phyloP scores from a whole-genome alignment of 2,888 invertebrate species.

The Polietes domitor region DNA sequence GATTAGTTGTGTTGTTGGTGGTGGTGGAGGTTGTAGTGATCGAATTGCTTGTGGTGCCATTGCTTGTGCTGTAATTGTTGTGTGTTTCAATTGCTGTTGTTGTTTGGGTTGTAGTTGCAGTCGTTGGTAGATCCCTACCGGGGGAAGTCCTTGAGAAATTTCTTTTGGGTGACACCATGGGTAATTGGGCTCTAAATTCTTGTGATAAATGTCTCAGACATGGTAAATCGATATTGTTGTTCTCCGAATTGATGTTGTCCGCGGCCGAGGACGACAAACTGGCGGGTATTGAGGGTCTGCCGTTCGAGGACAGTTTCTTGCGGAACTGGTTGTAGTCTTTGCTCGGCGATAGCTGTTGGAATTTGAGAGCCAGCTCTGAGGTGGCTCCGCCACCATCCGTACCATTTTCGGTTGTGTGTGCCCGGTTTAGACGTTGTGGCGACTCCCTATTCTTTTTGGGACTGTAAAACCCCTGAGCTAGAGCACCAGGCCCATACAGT shows the following conservation, averaged over 20 bases:
- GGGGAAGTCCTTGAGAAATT: slow-evolving; percentile 58
- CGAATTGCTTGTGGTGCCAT: not conserved
- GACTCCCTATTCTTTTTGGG: slow-evolving; percentile 79
- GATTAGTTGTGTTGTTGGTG: slow-evolving; percentile 38
- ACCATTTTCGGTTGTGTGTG: slow-evolving; percentile 56
- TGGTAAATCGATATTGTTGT: slow-evolving; percentile 82
- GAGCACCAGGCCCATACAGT: slow-evolving; percentile 92
- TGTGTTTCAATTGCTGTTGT: slow-evolving; percentile 42
- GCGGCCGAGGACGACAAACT: slow-evolving; percentile 47
- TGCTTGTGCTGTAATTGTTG: slow-evolving; percentile 31
- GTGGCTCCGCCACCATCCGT: slow-evolving; percentile 65
- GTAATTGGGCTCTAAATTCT: slow-evolving; percentile 92
- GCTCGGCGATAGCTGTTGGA: slow-evolving; percentile 76
- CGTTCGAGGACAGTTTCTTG: slow-evolving; percentile 70
- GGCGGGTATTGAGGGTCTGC: slow-evolving; percentile 52
- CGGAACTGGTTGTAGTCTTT: slow-evolving; percentile 76
- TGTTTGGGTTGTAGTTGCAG: slow-evolving; percentile 38
- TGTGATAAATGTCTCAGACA: slow-evolving; percentile 91
- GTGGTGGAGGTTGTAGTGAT: slow-evolving; percentile 1
- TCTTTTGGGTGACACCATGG: slow-evolving; percentile 83
- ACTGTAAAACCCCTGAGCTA: slow-evolving; percentile 92
- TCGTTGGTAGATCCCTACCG: slow-evolving; percentile 43
- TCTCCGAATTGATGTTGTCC: slow-evolving; percentile 58
- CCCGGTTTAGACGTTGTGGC: slow-evolving; percentile 48
- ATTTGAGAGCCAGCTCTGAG: slow-evolving; percentile 80